Percentiles rank a stretch among this genome's conserved stretches.
Evolutionary conservation across 2,797 vertebrate genomes (phyloP).

Genomic region (Discoglossus pictus): DNA sequence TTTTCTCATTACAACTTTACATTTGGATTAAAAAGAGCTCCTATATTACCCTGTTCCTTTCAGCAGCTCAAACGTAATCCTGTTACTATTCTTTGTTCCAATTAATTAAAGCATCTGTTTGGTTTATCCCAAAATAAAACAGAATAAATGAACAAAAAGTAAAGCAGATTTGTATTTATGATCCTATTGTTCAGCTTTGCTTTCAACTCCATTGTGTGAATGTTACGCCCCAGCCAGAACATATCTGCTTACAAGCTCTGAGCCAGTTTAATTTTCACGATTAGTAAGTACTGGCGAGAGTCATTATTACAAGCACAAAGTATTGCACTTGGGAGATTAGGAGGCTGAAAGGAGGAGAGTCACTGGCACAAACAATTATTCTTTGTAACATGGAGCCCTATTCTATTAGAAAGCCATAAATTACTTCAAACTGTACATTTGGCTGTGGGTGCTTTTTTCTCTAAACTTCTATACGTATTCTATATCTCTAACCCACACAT

Average conservation of each 20-base stretch:
- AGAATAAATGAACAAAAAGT: background rate
- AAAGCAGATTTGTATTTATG: conserved; percentile 38
- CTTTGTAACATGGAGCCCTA: background rate
- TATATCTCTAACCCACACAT: no score
- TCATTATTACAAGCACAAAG: background rate
- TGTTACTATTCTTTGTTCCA: background rate
- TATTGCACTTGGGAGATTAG: background rate
- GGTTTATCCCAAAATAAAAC: conserved; percentile 11
- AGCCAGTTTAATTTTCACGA: conserved; percentile 2
- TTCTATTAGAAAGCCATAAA: conserved; percentile 8
- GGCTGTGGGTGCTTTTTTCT: no score
- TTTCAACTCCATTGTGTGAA: conserved; percentile 27
- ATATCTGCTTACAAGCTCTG: conserved; percentile 13
- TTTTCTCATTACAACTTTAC: no score
- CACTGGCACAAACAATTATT: conserved; percentile 13
- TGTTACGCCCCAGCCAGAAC: background rate
- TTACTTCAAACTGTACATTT: conserved; percentile 14
- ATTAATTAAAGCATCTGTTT: background rate
- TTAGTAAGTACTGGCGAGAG: conserved; percentile 9
- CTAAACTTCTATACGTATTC: no score
- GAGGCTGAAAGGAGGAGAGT: background rate
- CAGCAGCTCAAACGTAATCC: background rate
- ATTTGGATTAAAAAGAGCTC: no score
- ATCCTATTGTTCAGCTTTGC: conserved; percentile 36
- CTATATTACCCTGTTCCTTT: no score